Evolutionary conservation across 2,888 invertebrate species (phyloP).

Genomic region (Cylloceria caligata): DNA sequence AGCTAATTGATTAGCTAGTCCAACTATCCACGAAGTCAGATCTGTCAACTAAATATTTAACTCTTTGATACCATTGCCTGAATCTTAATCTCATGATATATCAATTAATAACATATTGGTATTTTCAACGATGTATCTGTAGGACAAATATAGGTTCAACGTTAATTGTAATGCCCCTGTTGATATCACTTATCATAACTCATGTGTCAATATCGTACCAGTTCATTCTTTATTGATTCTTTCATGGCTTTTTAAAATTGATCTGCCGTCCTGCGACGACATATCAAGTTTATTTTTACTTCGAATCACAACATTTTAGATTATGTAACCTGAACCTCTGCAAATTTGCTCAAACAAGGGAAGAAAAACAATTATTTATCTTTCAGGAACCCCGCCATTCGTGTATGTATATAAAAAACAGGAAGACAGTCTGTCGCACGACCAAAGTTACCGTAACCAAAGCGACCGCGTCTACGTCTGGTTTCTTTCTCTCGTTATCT

Average conservation of each 20-base stretch:
- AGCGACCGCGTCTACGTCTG: constrained; percentile 21
- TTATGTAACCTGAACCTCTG: background rate
- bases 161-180: background rate
- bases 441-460: no score
- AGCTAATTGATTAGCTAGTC: no score
- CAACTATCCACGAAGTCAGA: no score
- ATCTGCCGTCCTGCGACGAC: background rate
- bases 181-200: background rate
- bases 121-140: no score
- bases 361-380: background rate
- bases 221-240: background rate
- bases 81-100: no score
- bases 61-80: no score
- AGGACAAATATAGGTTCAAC: background rate
- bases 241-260: background rate
- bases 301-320: background rate
- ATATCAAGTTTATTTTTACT: background rate
- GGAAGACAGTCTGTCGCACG: background rate
- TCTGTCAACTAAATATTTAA: no score
- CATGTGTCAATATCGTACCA: background rate
- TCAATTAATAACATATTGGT: no score
- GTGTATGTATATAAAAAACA: background rate
- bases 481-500: constrained; percentile 47
- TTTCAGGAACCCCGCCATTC: background rate
- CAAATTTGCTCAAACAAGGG: background rate